Evolutionary conservation across 1,140 invertebrate genomes (phyloP), one percentile per base, ranked within the genome.

Genomic region (Trachelipus rathkii): DNA sequence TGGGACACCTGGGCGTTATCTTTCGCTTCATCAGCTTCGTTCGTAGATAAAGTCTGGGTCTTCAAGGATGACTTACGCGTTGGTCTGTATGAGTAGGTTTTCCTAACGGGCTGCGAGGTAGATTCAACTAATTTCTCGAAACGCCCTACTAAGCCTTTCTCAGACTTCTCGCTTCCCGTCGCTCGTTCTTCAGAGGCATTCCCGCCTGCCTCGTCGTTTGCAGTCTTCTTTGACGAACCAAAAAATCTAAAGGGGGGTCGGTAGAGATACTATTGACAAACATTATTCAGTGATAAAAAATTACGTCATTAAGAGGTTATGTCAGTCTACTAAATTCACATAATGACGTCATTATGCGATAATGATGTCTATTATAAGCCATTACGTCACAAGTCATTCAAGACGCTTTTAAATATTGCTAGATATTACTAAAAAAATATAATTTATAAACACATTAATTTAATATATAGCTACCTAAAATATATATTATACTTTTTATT

Each of bases 81-180:
- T 19, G 50, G 50, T 60, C 19, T 60, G 19, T 60, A 60, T 4
- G 50, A 13, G 50, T 60, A 60, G 2, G 50, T 60, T 60, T 19
- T 60, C 8, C 50, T 60, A 15, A 60, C 50, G 19, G 50, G 50
- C 19, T 60, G 50, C 19, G 50, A 15, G 3, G 50, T 19, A 15
- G 11, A 15, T 60, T 60, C 50, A 60, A 60, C 50, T 19, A 60
- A 60, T 60, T 60, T 60, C 50, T 60, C 50, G 50, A 60, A 60
- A 19, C 19, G 50, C 8, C 50, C 50, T 13, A 13, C 19, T 60
- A 60, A 60, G 3, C 50, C 19, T 60, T 19, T 60, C 1, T 50
- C 46, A 10, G 46, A 10, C 46, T 60, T 19, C 8, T 13, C 11
- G 2, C 8, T 60, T 19, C 50, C 11, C 1, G 50, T 60, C 50